Base-by-base conservation (phyloP, 64 coral and sea anemone genomes). In the Pocillopora verrucosa region DNA sequence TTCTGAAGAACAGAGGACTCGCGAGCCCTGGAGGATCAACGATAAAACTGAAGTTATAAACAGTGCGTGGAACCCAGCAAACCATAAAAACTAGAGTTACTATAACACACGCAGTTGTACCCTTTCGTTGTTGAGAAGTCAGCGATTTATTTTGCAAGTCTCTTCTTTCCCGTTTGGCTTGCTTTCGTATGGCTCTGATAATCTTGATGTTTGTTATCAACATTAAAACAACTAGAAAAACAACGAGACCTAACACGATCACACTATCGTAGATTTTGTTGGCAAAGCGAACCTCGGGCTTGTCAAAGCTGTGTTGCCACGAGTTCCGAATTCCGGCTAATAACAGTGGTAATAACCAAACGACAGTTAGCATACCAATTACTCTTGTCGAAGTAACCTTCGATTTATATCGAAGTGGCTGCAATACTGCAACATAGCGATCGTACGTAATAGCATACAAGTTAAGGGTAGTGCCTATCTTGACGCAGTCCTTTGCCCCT, bases 61-160 rank as follows among this genome's bases (percentile, higher is more conserved):
- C 76, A 25, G 89, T 80, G 6, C 94, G 60, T 4, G 94, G 94
- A 10, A 96, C 9, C 94, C 94, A 96, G 35, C 94, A 96, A 34
- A 92, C 16, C 0, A 96, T 68, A 61, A 96, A 96, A 14, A 92
- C 79, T 2, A 82, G 74, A 35, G 83, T 87, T 0, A 96, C 87
- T 16, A 45, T 78, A 0, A 96, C 80, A 36, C 90, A 96, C 0
- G 94, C 83, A 24, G 89, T 30, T 0, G 94, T 96, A 11, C 94
- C 94, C 87, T 89, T 96, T 10, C 36, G 61, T 10, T 34, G 34
- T 63, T 81, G 79, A 64, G 10, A 17, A 22, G 58, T 62, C 56
- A 63, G 5, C 26, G 56, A 20, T 4, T 16, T 75, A 16, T 59
- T 26, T 7, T 62, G 26, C 6, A 36, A 62, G 11, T 25, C n/a